Conservation (phyloP, 2,888 invertebrate species). For the Omphaloscelis lunosa region DNA sequence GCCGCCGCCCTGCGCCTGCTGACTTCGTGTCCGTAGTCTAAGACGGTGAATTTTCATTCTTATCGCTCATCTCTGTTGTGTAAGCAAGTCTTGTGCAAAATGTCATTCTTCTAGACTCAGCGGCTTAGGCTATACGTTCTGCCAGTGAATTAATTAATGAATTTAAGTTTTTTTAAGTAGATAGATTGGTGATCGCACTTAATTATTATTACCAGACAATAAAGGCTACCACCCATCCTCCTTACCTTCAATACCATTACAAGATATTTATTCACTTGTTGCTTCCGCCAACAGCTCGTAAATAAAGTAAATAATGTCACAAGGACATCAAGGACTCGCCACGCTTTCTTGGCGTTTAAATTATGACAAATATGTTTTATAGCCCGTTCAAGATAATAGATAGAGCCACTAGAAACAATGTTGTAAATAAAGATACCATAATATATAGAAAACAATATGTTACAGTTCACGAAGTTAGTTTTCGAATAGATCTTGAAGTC, state of each 20-base stretch:
- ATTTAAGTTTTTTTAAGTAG: background rate
- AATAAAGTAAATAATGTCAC: slow-evolving; percentile 4
- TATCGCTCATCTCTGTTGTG: too few species aligned
- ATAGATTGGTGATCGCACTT: background rate
- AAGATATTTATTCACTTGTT: slow-evolving; percentile 9
- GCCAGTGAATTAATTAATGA: background rate
- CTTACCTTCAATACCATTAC: background rate
- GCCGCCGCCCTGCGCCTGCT: too few species aligned
- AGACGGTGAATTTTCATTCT: too few species aligned
- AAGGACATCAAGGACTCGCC: background rate
- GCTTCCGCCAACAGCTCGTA: slow-evolving; percentile 8
- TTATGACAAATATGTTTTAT: slow-evolving; percentile 2
- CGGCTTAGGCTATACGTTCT: background rate
- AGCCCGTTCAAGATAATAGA: slow-evolving; percentile 9
- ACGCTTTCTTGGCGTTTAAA: background rate
- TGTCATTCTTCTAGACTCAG: too few species aligned
- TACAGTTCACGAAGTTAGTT: slow-evolving; percentile 10
- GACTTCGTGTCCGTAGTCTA: too few species aligned
- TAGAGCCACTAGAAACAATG: background rate
- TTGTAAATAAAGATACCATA: background rate
- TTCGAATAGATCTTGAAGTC: background rate
- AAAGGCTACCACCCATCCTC: background rate
- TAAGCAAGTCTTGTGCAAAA: too few species aligned
- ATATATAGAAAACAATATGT: background rate
- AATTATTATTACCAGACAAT: background rate